Percentiles rank a stretch among this genome's conserved stretches.
Conservation (phyloP, 2,888 invertebrate species). For the Chydorus sphaericus region DNA sequence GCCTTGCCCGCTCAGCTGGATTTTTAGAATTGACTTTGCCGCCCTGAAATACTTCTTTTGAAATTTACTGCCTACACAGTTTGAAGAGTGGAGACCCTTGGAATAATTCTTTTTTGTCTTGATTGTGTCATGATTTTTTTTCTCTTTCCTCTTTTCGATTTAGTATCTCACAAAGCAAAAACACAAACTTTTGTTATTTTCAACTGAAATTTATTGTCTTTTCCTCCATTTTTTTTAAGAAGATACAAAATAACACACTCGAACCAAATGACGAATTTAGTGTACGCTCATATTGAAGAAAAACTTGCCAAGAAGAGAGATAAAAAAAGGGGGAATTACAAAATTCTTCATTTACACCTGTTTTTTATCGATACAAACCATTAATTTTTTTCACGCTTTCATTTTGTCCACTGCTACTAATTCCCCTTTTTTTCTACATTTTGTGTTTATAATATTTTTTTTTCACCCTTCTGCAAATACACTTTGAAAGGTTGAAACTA, state of each 20-base stretch:
- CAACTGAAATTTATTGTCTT: constrained; percentile 7
- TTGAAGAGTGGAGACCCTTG: constrained; percentile 2
- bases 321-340: background rate
- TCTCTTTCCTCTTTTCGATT: constrained; percentile 7
- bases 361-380: background rate
- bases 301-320: constrained; percentile 1
- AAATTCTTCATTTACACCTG: background rate
- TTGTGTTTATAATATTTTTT: too few relatives aligned
- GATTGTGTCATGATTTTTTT: background rate
- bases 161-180: too few relatives aligned
- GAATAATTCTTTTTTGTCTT: too few relatives aligned
- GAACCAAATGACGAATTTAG: constrained; percentile 5
- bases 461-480: background rate
- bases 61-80: background rate
- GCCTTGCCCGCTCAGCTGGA: constrained; percentile 31
- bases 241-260: background rate
- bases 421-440: background rate
- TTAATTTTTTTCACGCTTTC: background rate
- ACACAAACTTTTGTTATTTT: constrained; percentile 4
- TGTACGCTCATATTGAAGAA: background rate
- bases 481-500: constrained; percentile 2
- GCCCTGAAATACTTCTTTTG: too few relatives aligned
- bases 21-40: background rate
- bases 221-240: background rate
- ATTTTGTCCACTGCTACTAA: background rate